A percentile compares a stretch with the other conserved stretches of the same genome.
phyloP scores from a whole-genome alignment of 2,797 vertebrate species.

The Cyclopterus lumpus region DNA sequence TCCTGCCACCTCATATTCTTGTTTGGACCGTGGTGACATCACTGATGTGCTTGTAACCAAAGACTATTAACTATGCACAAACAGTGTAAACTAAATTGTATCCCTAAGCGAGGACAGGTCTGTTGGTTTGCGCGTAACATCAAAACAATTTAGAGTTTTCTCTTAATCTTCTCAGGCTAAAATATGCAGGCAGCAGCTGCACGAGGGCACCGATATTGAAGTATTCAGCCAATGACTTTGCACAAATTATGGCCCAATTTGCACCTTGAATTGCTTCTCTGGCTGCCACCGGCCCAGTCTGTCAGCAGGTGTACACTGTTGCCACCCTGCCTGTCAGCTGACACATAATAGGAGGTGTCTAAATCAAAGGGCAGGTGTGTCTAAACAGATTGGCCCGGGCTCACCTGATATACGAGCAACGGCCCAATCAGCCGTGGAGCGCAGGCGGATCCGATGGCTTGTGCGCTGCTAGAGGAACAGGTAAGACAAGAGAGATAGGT shows the following conservation, averaged over 20 bases:
- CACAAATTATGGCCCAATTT: neutral
- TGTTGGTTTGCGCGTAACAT: slow-evolving; percentile 20
- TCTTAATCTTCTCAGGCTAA: neutral
- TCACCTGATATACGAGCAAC: slow-evolving; percentile 67
- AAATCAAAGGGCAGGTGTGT: slow-evolving; percentile 77
- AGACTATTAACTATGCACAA: slow-evolving; percentile 52
- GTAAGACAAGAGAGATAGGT: slow-evolving; percentile 66
- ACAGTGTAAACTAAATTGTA: slow-evolving; percentile 53
- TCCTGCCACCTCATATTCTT: slow-evolving; percentile 63
- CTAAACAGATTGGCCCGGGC: slow-evolving; percentile 72
- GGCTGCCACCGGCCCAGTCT: neutral
- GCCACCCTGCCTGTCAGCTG: slow-evolving; percentile 48
- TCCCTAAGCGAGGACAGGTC: slow-evolving; percentile 8
- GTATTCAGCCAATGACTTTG: neutral
- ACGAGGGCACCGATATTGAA: neutral
- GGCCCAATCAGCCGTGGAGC: slow-evolving; percentile 65
- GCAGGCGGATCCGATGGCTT: slow-evolving; percentile 65
- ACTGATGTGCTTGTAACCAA: slow-evolving; percentile 51
- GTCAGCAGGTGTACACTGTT: slow-evolving; percentile 59
- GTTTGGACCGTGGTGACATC: slow-evolving; percentile 64
- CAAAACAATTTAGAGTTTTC: slow-evolving; percentile 6
- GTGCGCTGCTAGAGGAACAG: slow-evolving; percentile 54
- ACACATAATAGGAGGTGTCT: slow-evolving; percentile 63
- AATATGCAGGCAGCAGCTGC: slow-evolving; percentile 9
- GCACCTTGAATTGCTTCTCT: slow-evolving; percentile 16